Conservation (phyloP, 2,888 invertebrate genomes). For the Drosophila putrida region DNA sequence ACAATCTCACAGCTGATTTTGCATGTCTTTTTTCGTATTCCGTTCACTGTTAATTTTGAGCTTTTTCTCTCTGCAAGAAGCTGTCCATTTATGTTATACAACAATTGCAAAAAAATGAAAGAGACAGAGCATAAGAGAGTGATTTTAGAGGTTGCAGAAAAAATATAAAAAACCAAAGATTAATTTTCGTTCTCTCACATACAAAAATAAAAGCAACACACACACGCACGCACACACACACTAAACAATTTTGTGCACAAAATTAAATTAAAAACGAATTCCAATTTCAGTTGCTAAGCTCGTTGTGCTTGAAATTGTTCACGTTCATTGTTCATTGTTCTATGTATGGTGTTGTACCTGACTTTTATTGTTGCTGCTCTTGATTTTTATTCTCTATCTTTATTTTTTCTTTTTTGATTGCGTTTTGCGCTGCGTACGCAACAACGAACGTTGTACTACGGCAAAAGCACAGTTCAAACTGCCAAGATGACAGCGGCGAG, state of each 20-base stretch:
- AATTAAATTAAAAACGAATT: slow-evolving; percentile 69
- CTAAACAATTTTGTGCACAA: slow-evolving; percentile 43
- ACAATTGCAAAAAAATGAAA: slow-evolving; percentile 52
- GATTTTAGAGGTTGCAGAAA: slow-evolving; percentile 38
- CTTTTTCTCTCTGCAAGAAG: slow-evolving; percentile 60
- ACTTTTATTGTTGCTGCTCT: slow-evolving; percentile 32
- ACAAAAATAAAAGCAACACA: slow-evolving; percentile 16
- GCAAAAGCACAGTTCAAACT: slow-evolving; percentile 76
- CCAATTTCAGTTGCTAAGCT: slow-evolving; percentile 57
- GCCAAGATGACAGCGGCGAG: slow-evolving; percentile 58
- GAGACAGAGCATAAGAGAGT: slow-evolving; percentile 16
- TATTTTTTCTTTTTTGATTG: slow-evolving; percentile 23
- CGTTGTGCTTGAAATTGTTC: slow-evolving; percentile 41
- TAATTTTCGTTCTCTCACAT: slow-evolving; percentile 1
- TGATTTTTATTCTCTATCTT: slow-evolving; percentile 36
- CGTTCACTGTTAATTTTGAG: slow-evolving; percentile 32
- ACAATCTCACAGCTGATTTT: slow-evolving; percentile 48
- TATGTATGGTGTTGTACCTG: slow-evolving; percentile 46
- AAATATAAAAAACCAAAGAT: slow-evolving; percentile 2
- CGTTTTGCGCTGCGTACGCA: slow-evolving; percentile 55
- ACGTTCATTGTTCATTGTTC: slow-evolving; percentile 14
- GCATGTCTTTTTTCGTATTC: slow-evolving; percentile 18
- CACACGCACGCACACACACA: slow-evolving; percentile 19
- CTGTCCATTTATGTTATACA: slow-evolving; percentile 65
- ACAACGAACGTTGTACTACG: slow-evolving; percentile 47